Percentiles rank a stretch among this genome's conserved stretches.
Evolutionary conservation across 2,113 vertebrate genomes (phyloP).

Genomic region (Engraulis encrasicolus): DNA sequence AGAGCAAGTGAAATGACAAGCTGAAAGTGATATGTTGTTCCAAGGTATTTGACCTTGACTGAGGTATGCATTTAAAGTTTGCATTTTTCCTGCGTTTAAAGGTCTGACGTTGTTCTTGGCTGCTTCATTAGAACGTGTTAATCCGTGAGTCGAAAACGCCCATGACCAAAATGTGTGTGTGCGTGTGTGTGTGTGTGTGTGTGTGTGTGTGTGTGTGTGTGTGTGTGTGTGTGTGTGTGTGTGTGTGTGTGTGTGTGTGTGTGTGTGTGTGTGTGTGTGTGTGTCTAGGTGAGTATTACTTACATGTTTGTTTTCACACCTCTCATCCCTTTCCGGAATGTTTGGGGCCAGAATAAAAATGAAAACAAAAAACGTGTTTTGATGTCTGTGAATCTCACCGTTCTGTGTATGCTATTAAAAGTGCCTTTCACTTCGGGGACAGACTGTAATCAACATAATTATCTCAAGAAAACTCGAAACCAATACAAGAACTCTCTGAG

Average conservation of each 20-base stretch:
- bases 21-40: conserved; percentile 14
- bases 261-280: conserved; percentile 1
- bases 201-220: conserved; percentile 1
- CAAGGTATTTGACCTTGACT: not conserved
- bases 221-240: conserved; percentile 14
- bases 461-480: not conserved
- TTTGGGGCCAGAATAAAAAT: too few species aligned
- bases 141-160: not conserved
- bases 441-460: not conserved
- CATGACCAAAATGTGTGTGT: not conserved
- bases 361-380: conserved; percentile 1
- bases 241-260: not conserved
- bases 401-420: not conserved
- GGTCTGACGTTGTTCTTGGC: not conserved
- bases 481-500: not conserved
- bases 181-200: not conserved
- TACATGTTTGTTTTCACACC: conserved; percentile 18
- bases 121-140: conserved; percentile 10
- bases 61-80: conserved; percentile 2
- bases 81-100: conserved; percentile 1
- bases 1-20: not conserved
- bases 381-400: conserved; percentile 11
- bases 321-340: not conserved
- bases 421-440: not conserved
- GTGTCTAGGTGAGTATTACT: not conserved